Evolutionary conservation across 2,113 vertebrate species (phyloP).

Genomic region (Oryzias javanicus): DNA sequence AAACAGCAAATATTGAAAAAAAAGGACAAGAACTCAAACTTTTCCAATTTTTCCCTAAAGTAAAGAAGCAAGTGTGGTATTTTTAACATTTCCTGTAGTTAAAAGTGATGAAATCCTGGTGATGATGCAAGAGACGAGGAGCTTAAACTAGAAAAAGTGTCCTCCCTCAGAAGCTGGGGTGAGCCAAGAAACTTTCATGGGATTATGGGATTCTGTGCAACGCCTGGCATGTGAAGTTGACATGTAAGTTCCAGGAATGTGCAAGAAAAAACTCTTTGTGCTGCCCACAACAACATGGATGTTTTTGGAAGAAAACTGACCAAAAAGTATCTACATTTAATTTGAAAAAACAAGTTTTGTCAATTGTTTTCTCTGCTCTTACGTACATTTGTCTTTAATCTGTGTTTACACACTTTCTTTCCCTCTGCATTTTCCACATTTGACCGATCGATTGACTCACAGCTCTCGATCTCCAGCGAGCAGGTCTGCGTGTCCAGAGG

Average conservation of each 20-base stretch:
- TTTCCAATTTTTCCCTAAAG: neutral
- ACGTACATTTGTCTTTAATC: neutral
- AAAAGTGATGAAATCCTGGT: neutral
- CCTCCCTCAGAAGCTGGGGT: neutral
- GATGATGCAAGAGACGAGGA: neutral
- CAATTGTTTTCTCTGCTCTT: no score
- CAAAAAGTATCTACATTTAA: neutral
- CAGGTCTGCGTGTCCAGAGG: slow-evolving; percentile 97
- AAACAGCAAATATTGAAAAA: neutral
- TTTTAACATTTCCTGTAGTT: neutral
- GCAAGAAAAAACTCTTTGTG: neutral
- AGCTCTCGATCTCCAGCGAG: slow-evolving; percentile 97
- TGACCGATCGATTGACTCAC: slow-evolving; percentile 78
- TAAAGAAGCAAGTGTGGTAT: neutral
- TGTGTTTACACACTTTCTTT: neutral
- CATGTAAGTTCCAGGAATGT: slow-evolving; percentile 3
- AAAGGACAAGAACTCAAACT: neutral
- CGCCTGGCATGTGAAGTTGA: neutral
- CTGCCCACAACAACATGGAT: neutral
- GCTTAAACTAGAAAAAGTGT: neutral
- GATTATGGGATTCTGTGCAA: slow-evolving; percentile 7
- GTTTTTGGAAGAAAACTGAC: neutral
- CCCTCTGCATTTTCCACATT: neutral
- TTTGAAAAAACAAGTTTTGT: neutral
- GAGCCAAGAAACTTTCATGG: slow-evolving; percentile 2